Evolutionary conservation across 2,113 vertebrate species (phyloP), one percentile per base, ranked within the genome.

Genomic region (Litocranius walleri): DNA sequence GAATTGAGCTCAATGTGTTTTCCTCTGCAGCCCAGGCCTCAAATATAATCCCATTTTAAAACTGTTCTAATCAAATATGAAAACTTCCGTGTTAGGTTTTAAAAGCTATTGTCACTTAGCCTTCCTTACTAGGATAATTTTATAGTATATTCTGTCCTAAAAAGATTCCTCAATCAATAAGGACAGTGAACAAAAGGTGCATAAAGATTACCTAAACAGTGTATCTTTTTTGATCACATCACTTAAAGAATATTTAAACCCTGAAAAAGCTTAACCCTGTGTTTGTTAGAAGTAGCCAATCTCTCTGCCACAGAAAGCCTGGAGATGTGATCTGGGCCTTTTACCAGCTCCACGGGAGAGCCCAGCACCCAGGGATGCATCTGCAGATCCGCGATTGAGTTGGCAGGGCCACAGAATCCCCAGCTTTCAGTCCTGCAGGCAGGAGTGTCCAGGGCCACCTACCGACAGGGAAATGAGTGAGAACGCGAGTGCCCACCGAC

Each of bases 361-460:
- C 96, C 84, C 59, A 91, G 95, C 85, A 96, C 36, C n/a, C 36
- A 59, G 43, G 82, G 71, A 80, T 48, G 43, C 93, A 88, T 95
- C 95, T 96, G 56, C 87, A 9, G 48, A 82, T 56, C 97, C 86
- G 15, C 86, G 83, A 98, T 95, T 97, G 97, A 98, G 93, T 74
- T 97, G 97, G 93, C 2, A 0, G 96, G 54, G 80, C 54, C 16
- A 11, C 59, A 90, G 2, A 93, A 95, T 45, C 91, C 88, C 82
- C 52, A 8, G 3, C 23, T 77, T 64, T 43, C 29, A 48, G 64
- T 56, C 96, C 96, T 91, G 71, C 77, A 87, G 25, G 40, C 95
- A 94, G 52, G 56, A 45, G 15, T 43, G 93, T 94, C 81, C 84
- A 71, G 96, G 86, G 80, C 95, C 95, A 98, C 91, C 80, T 86